Base-by-base conservation (phyloP, 2,888 invertebrate genomes). In the Tetranychus truncatus region DNA sequence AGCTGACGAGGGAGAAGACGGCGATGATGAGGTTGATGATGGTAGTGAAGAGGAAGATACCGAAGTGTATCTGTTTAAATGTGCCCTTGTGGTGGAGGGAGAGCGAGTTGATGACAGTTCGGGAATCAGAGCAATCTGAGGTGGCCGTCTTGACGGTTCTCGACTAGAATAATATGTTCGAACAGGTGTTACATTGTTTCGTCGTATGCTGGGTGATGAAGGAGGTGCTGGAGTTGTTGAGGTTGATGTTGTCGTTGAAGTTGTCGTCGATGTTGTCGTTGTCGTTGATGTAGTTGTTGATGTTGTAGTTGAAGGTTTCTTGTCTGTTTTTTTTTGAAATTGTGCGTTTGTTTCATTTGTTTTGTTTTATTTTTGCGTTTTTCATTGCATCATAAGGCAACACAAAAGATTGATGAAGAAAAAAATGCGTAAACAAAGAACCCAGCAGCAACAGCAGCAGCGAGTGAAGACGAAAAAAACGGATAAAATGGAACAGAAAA, bases 231-330 rank as follows among this genome's bases (percentile, higher is more conserved):
- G 77, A 71, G 77, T 77, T 74, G 78, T 78, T 55, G 77, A 77
- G 76, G 72, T 76, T 24, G 75, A 78, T 67, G 78, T 79, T 65
- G 78, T 74, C 46, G 78, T 71, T 15, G 78, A 79, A n/a, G 80
- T 79, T 24, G 78, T 74, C 44, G 79, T 79, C 20, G 80, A 79
- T 69, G 80, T 78, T 65, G 78, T 78, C 11, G 81, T 80, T 46
- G 81, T 78, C 55, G 80, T 77, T 34, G 76, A 66, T 1, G 75
- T 24, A 69, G 76, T 15, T 66, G 65, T 74, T 15, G 66, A 21
- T 20, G 72, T 74, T 18, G 67, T 72, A 67, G 75, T 66, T n/a
- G 21, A 45, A 15, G 44, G 71, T n/a, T 21, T 18, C 66, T 66
- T 66, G 20, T 66, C 66, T 66, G 66, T n/a, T 34, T 34, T 34